phyloP scores from a whole-genome alignment of 2,888 invertebrate species.

The Drosophila niveifrons region DNA sequence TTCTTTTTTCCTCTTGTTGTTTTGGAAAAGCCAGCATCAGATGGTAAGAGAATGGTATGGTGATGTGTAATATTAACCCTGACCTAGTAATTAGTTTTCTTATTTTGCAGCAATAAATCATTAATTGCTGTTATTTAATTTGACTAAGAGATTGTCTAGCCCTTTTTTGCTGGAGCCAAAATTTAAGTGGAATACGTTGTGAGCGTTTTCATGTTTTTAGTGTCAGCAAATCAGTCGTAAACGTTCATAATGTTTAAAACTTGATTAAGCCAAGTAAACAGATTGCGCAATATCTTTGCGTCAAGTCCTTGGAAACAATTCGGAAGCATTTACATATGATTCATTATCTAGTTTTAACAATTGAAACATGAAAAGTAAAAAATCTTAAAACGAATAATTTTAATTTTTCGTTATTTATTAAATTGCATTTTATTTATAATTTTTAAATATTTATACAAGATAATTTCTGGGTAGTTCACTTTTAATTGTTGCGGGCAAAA shows the following conservation, averaged over 20 bases:
- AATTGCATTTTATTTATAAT: no score
- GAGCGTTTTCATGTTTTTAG: conserved; percentile 1
- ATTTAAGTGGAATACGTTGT: conserved; percentile 16
- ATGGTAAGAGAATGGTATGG: conserved; percentile 37
- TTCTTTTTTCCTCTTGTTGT: conserved; percentile 10
- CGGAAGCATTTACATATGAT: conserved; percentile 22
- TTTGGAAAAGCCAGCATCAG: conserved; percentile 26
- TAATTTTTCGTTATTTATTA: not conserved
- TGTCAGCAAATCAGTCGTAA: conserved; percentile 32
- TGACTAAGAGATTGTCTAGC: conserved; percentile 49
- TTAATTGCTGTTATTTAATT: conserved; percentile 31
- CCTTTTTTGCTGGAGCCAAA: conserved; percentile 28
- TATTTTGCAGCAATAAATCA: conserved; percentile 34
- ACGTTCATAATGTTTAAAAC: not conserved
- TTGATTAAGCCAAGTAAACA: not conserved
- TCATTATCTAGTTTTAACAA: no score
- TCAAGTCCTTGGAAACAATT: conserved; percentile 47
- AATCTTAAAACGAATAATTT: not conserved
- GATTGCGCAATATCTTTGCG: conserved; percentile 32
- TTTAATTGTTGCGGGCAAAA: conserved; percentile 20
- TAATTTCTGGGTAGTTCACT: not conserved
- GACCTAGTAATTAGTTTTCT: conserved; percentile 64
- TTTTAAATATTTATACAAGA: not conserved
- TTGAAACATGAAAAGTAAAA: no score
- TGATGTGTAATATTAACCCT: conserved; percentile 53